Conservation (phyloP, 1,140 invertebrate genomes). For the Kradibia gibbosae region DNA sequence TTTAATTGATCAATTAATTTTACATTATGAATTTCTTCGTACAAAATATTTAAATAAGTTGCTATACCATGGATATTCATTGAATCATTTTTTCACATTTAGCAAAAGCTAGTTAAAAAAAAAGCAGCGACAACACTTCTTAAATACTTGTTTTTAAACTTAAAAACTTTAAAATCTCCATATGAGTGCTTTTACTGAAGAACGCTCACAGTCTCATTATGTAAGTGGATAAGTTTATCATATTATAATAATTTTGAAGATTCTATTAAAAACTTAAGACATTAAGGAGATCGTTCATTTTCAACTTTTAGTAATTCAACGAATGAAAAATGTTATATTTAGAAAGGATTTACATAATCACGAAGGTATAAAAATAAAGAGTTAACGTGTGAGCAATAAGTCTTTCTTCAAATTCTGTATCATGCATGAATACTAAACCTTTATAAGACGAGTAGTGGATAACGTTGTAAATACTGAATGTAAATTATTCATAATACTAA, state of each 20-base stretch:
- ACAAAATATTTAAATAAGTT: background rate
- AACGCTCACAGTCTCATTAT: slow-evolving; percentile 1
- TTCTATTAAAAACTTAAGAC: slow-evolving; percentile 23
- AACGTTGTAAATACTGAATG: no score
- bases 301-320: background rate
- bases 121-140: slow-evolving; percentile 8
- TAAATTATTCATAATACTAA: no score
- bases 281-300: background rate
- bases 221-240: slow-evolving; percentile 15
- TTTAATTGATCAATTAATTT: no score
- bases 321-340: background rate
- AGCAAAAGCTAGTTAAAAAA: background rate
- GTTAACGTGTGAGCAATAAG: no score
- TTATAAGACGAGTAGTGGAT: no score
- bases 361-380: background rate
- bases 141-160: slow-evolving; percentile 1
- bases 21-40: background rate
- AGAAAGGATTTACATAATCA: background rate
- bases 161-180: slow-evolving; percentile 8
- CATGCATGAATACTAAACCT: no score
- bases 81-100: background rate
- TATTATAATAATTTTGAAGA: slow-evolving; percentile 30
- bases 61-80: background rate
- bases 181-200: background rate
- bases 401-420: no score